Percentiles rank a stretch among this genome's conserved stretches.
phyloP scores from a whole-genome alignment of 2,888 invertebrate genomes.

The Sinohyriopsis cumingii region DNA sequence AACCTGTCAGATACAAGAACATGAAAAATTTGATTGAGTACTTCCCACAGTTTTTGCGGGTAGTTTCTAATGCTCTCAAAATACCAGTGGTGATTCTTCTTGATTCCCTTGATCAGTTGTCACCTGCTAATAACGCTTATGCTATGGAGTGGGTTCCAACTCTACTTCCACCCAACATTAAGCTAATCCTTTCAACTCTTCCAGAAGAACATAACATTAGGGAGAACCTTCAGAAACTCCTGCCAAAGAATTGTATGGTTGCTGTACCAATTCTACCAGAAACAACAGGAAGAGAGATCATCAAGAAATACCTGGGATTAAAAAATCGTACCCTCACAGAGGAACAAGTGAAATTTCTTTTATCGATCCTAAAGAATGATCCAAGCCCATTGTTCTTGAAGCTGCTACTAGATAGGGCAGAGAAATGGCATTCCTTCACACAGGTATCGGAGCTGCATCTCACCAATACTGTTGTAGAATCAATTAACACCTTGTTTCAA shows the following conservation, averaged over 20 bases:
- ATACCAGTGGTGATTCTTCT: slow-evolving; percentile 59
- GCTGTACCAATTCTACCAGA: slow-evolving; percentile 53
- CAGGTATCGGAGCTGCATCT: slow-evolving; percentile 29
- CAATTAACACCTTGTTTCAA: slow-evolving; percentile 59
- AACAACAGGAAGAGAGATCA: slow-evolving; percentile 54
- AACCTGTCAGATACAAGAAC: slow-evolving; percentile 55
- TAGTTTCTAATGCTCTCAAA: slow-evolving; percentile 44
- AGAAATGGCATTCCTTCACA: slow-evolving; percentile 59
- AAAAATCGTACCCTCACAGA: slow-evolving; percentile 50
- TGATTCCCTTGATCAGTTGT: slow-evolving; percentile 66
- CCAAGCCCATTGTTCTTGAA: slow-evolving; percentile 65
- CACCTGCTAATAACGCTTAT: slow-evolving; percentile 49
- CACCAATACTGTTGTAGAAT: slow-evolving; percentile 49
- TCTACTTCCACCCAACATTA: slow-evolving; percentile 58
- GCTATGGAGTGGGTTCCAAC: slow-evolving; percentile 60
- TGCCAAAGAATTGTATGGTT: slow-evolving; percentile 49
- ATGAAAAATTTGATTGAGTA: slow-evolving; percentile 50
- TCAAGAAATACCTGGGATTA: slow-evolving; percentile 45
- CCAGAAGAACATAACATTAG: slow-evolving; percentile 55
- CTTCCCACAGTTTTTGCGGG: slow-evolving; percentile 55
- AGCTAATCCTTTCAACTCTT: slow-evolving; percentile 60
- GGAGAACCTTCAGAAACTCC: slow-evolving; percentile 39
- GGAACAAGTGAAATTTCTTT: slow-evolving; percentile 44
- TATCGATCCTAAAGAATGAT: slow-evolving; percentile 42
- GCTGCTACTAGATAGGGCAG: slow-evolving; percentile 62